Evolutionary conservation across 2,888 invertebrate species (phyloP), one percentile per base, ranked within the genome.

Genomic region (Oligia latruncula): DNA sequence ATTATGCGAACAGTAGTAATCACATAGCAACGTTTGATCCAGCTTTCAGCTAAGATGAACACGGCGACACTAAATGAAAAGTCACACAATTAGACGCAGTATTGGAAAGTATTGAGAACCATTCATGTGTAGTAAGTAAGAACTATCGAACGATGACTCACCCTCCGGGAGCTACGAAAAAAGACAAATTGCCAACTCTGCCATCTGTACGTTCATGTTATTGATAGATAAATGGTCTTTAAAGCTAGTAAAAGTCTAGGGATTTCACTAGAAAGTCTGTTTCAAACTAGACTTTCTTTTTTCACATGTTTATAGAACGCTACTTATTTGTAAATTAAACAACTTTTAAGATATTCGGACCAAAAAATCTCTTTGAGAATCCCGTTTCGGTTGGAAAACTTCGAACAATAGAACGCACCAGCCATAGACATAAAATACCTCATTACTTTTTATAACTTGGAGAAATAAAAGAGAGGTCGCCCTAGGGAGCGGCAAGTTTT

Each of bases 401-500:
- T 91, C 86, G 90, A 92, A 93, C 93, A 93, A 93, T 92, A 91
- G 91, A 90, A 91, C 90, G 88, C 89, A 92, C 90, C 89, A 91
- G 92, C 92, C 86, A 90, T 91, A 91, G 91, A 93, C 91, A 94
- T 94, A 93, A 94, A 95, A 94, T 94, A 94, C 90, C 93, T 95
- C 95, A 94, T 95, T 95, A 94, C 93, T 94, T 95, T 95, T 95
- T 95, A 95, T 92, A 93, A 93, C 95, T 93, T 91, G 88, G 89
- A 91, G 92, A 93, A 95, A 95, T 94, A 94, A 95, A 95, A 93
- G 91, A 91, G 89, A 93, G 91, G 91, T 90, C 89, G 90, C 92
- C 92, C 92, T 82, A 84, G 93, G 92, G 93, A 92, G 91, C 88
- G 90, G 88, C 88, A 91, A 92, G 90, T 92, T 94, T 94, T 93